Conservation (phyloP, 1,140 invertebrate genomes). For the Pissodes strobi region DNA sequence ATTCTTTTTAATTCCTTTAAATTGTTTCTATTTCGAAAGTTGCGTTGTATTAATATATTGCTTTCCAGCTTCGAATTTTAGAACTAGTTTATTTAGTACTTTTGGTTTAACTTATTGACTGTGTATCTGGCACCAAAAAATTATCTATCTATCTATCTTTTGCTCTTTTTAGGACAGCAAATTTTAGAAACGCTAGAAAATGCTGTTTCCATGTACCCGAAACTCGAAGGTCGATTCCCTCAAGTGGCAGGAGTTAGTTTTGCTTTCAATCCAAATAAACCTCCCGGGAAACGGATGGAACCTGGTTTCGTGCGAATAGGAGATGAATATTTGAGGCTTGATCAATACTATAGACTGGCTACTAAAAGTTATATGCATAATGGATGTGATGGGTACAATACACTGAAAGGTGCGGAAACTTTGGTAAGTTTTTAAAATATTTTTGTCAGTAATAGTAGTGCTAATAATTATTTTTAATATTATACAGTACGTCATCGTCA, state of each 20-base stretch:
- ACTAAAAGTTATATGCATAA: slow-evolving; percentile 79
- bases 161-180: slow-evolving; percentile 62
- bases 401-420: slow-evolving; percentile 73
- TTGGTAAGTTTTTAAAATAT: slow-evolving; percentile 36
- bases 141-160: no score
- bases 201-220: slow-evolving; percentile 72
- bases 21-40: no score
- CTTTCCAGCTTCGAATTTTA: no score
- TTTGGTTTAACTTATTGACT: no score
- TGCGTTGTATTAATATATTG: no score
- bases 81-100: no score
- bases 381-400: slow-evolving; percentile 85
- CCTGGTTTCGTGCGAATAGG: slow-evolving; percentile 76
- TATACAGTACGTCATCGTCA: no score
- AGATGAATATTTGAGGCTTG: slow-evolving; percentile 76
- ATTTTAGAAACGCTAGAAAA: slow-evolving; percentile 82
- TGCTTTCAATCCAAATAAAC: slow-evolving; percentile 79
- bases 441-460: no score
- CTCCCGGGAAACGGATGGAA: slow-evolving; percentile 72
- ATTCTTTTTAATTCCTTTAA: no score
- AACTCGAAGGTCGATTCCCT: slow-evolving; percentile 80
- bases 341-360: slow-evolving; percentile 76
- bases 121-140: no score
- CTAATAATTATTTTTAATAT: no score
- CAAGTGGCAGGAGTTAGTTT: slow-evolving; percentile 83